phyloP scores from a whole-genome alignment of 92 coral and sea anemone species.

The Parazoanthus darwini region DNA sequence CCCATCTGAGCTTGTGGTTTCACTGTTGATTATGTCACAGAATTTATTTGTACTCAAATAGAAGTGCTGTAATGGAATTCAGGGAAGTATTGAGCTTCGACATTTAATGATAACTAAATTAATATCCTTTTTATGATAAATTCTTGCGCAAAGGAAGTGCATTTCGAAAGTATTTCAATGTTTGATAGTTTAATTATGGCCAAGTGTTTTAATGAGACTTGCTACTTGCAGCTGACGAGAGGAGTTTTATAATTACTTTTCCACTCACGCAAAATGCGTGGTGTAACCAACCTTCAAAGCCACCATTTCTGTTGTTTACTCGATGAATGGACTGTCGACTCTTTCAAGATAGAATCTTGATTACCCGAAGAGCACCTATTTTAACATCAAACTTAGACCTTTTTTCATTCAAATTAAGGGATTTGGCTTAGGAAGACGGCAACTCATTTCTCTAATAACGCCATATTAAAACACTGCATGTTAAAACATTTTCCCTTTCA shows the following conservation, averaged over 20 bases:
- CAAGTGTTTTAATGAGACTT: slow-evolving; percentile 5
- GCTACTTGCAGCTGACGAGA: background rate
- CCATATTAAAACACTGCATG: slow-evolving; percentile 21
- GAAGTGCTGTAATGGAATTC: background rate
- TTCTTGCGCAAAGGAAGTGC: background rate
- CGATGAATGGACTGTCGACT: background rate
- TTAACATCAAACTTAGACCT: background rate
- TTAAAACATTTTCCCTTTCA: background rate
- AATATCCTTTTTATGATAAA: slow-evolving; percentile 1
- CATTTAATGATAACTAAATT: background rate
- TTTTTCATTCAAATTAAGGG: background rate
- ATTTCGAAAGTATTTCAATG: background rate
- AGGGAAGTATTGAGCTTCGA: background rate
- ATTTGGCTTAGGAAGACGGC: background rate
- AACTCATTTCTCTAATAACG: slow-evolving; percentile 9
- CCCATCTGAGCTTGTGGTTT: background rate
- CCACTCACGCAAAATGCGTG: slow-evolving; percentile 6
- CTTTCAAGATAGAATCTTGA: background rate
- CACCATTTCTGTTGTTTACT: slow-evolving; percentile 1
- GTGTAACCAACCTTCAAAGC: slow-evolving; percentile 13
- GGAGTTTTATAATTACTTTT: slow-evolving; percentile 5
- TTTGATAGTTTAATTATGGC: slow-evolving; percentile 15
- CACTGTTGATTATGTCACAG: background rate
- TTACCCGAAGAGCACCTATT: background rate
- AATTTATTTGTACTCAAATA: background rate